Percentiles rank a stretch among this genome's conserved stretches.
Conservation (phyloP, 2,888 invertebrate genomes). For the Erebia aethiops region DNA sequence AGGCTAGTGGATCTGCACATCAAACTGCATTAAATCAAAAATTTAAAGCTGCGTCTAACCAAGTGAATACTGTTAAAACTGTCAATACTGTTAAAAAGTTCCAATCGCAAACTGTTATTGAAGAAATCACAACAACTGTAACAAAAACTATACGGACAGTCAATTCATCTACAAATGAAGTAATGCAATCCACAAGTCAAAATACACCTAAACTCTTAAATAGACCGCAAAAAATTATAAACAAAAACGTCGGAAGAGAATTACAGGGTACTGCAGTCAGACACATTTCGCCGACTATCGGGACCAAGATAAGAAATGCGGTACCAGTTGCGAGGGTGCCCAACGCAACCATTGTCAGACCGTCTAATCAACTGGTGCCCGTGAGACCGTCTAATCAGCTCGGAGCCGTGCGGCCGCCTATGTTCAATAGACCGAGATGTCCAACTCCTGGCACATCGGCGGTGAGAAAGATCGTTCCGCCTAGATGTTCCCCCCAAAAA, state of each 20-base stretch:
- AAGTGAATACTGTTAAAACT: slow-evolving; percentile 65
- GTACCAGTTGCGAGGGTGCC: slow-evolving; percentile 46
- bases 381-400: slow-evolving; percentile 56
- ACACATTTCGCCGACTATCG: slow-evolving; percentile 53
- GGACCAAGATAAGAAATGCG: slow-evolving; percentile 53
- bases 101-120: slow-evolving; percentile 72
- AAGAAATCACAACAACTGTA: slow-evolving; percentile 78
- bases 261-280: slow-evolving; percentile 59
- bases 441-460: slow-evolving; percentile 53
- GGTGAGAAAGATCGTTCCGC: slow-evolving; percentile 47
- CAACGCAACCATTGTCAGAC: slow-evolving; percentile 43
- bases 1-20: slow-evolving; percentile 39
- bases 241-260: slow-evolving; percentile 50
- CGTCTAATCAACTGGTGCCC: slow-evolving; percentile 57
- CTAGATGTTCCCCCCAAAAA: slow-evolving; percentile 42
- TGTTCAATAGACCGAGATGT: slow-evolving; percentile 48
- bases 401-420: slow-evolving; percentile 52
- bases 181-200: slow-evolving; percentile 57
- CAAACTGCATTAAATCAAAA: slow-evolving; percentile 53
- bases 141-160: slow-evolving; percentile 77
- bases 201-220: slow-evolving; percentile 44
- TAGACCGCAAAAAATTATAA: slow-evolving; percentile 53
- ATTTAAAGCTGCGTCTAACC: slow-evolving; percentile 51
- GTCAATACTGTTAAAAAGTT: slow-evolving; percentile 73
- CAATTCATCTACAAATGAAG: slow-evolving; percentile 69